Base-by-base conservation (phyloP, 2,113 vertebrate genomes). In the Semicossyphus pulcher region DNA sequence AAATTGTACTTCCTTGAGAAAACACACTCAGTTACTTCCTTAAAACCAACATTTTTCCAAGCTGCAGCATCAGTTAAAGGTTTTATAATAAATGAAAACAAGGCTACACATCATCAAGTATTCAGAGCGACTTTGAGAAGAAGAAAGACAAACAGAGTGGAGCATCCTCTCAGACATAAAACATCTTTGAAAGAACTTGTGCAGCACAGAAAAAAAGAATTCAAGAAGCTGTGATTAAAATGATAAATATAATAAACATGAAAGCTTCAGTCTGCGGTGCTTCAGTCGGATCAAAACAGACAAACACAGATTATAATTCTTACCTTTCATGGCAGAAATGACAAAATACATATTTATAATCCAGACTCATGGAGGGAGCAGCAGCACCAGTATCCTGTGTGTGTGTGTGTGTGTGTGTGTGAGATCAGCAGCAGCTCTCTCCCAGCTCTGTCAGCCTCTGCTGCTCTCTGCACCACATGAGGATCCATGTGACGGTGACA, bases 271-370 rank as follows among this genome's bases (percentile, higher is more conserved):
- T 39, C 15, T 16, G 42, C 10, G 12, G 3, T 2, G n/a, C 7
- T 14, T 31, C n/a, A 34, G 15, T 12, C 3, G 16, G 9, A 64
- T 25, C 23, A 29, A 4, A 0, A 67, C 14, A 21, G 23, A 45
- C 11, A 14, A 45, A 39, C 23, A 25, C 25, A 45, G 12, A 10
- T 32, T 62, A 1, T 21, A 44, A 15, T 3, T 32, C 69, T 90
- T 92, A 96, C 95, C 95, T 95, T 96, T 96, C 95, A 96, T 96
- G 89, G 95, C 95, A 92, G 95, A 94, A 90, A 95, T 94, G 89
- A 95, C 94, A 94, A 96, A 93, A 93, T 95, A 96, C 95, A 96
- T 96, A 91, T 88, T 96, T 94, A 89, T 78, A 79, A 74, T 89
- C 83, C 67, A 25, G 64, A 57, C 21, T 80, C 71, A 74, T 72